Conservation (phyloP, 30 jellyfish, hydroid and myxozoan species). For the Clytia hemisphaerica region DNA sequence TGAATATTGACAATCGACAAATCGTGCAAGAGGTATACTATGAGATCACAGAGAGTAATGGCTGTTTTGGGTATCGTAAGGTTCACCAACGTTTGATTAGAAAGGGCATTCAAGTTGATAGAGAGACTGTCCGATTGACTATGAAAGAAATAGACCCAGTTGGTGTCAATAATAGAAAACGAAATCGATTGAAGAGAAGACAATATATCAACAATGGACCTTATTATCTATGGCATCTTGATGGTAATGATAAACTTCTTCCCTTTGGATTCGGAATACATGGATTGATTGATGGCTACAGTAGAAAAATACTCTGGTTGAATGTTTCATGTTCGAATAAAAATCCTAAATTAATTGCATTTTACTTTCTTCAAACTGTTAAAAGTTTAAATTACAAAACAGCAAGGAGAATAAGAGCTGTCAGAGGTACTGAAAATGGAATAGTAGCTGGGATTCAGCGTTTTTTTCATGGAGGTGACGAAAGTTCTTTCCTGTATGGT, state of each 20-base stretch:
- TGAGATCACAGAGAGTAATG: too few relatives aligned
- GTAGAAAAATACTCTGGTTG: constrained; percentile 40
- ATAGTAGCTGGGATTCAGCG: constrained; percentile 45
- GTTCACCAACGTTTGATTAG: too few relatives aligned
- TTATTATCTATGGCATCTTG: constrained; percentile 39
- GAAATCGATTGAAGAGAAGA: constrained; percentile 34
- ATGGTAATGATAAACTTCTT: constrained; percentile 33
- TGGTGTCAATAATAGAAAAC: constrained; percentile 21
- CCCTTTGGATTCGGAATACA: constrained; percentile 41
- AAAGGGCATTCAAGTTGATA: not conserved
- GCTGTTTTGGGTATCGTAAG: too few relatives aligned
- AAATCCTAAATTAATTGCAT: constrained; percentile 15
- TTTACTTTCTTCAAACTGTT: constrained; percentile 29
- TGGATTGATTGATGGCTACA: constrained; percentile 43
- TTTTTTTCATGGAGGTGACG: constrained; percentile 1
- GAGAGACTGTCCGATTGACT: constrained; percentile 3
- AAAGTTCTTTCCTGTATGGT: constrained; percentile 20
- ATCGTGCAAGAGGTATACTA: too few relatives aligned
- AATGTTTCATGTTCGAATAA: constrained; percentile 22
- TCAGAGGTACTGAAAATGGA: constrained; percentile 40
- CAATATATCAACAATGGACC: constrained; percentile 30
- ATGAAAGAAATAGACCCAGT: constrained; percentile 41
- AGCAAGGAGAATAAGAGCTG: constrained; percentile 28
- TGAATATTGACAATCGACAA: too few relatives aligned
- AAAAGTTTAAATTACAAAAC: constrained; percentile 18